Base-by-base conservation (phyloP, 2,888 invertebrate species). In the Marronus borbonicus region DNA sequence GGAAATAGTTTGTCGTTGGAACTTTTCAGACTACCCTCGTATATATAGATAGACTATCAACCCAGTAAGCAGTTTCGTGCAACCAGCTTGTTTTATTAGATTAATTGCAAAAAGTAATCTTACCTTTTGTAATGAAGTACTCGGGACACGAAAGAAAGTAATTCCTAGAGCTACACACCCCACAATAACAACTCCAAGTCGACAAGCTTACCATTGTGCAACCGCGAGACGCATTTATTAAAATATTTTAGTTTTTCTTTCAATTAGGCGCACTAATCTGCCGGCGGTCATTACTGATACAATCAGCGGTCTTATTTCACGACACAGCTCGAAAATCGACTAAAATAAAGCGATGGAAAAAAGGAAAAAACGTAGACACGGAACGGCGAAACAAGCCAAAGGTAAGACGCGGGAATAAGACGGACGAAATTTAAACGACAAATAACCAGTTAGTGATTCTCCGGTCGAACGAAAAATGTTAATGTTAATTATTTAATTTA, bases 401-500 rank as follows among this genome's bases (percentile, higher is more conserved):
- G 44, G 44, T 44, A 44, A 44, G 44, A 44, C 2, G 31, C 50
- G 10, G 44, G 44, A 44, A 44, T 44, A 44, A 44, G 44, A 44
- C 44, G 44, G 12, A 74, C 72, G 60, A 74, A 74, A 74, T 74
- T 74, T 74, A 74, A 74, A 74, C 72, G 72, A 74, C 72, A 74
- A 74, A 74, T 74, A 74, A 74, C 72, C 72, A 74, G 72, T 74
- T 74, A 60, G 60, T 68, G 68, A 68, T 68, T 68, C 68, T 58
- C 55, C 36, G 36, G 31, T 52, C 60, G 72, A 68, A 68, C 50
- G 72, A 74, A 49, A 74, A 74, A 74, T 74, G 72, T 74, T 74
- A 74, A 74, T 74, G 72, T 74, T 74, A 74, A 74, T 74, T 74
- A 74, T 74, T 74, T 74, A 62, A 74, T 74, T 74, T 74, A 74